Evolutionary conservation across 2,797 vertebrate genomes (phyloP), one percentile per base, ranked within the genome.

Genomic region (Taeniopygia guttata): DNA sequence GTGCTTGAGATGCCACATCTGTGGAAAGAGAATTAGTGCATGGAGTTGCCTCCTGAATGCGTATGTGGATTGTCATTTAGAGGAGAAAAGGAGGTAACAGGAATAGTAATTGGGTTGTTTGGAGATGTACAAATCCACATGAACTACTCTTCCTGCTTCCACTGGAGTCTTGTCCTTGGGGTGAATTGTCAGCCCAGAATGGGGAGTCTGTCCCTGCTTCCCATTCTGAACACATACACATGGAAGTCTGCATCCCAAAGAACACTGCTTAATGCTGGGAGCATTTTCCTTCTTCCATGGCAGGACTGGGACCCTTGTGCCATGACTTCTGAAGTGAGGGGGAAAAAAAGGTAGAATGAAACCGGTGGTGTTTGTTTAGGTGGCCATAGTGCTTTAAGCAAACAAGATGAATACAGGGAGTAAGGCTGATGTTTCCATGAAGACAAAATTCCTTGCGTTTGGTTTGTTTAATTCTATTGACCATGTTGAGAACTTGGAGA

Each of bases 171-270:
- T 45, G 58, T 49, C 76, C 36, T 43, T 70, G 84, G 64, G 70
- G 16, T 54, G 67, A 81, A 56, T 10, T 78, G 23, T 14, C 11
- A 30, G 22, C 38, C 38, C 34, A 16, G 13, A 5, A 0, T 4
- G 63, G 42, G 40, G 20, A 45, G 16, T 22, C 6, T 13, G 32
- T 68, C 46, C 27, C 6, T 32, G 27, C 45, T 46, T 60, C 42
- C 52, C 0, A 0, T 40, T 16, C 51, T 36, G 45, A 80, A 4
- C 27, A 9, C 22, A 4, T 5, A 6, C 29, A 2, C 16, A 4
- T 5, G 11, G 20, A 34, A 48, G 9, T 0, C 3, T 40, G 54
- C 49, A 17, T 68, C 66, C 84, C 72, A 40, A 34, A 70, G 60
- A 74, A 2, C n/a, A 13, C 36, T 73, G 48, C 48, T 74, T 34